Base-by-base conservation (phyloP, 1,140 invertebrate genomes). In the Listronotus bonariensis region DNA sequence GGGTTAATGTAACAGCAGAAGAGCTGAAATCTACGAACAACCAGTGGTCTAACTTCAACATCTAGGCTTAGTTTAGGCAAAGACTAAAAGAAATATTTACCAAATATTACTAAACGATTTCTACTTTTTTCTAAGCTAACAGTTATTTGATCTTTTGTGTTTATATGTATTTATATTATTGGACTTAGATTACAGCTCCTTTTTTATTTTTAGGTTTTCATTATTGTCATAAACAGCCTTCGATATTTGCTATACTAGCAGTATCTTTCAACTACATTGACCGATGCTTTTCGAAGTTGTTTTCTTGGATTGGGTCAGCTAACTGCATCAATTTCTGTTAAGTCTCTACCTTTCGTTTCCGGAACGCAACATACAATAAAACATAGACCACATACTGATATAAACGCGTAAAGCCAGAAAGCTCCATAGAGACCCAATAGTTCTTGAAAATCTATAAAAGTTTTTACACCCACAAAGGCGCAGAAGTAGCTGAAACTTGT, bases 401-500 rank as follows among this genome's bases (percentile, higher is more conserved):
- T 86, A 2, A 86, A 90, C 2, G 92, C 88, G 76, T 95, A 97
- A 65, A 95, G 82, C 91, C 92, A 95, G 76, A 95, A 97, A 0
- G 92, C 86, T 8, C 90, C 92, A 73, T 91, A 86, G 10, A 92
- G 76, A 1, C 92, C 92, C 38, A 95, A 82, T 9, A 84, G 76
- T 74, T 87, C 82, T 78, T 92, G 87, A 74, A 95, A 87, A 73
- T 92, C 88, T 57, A 90, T 86, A 77, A 93, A 95, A 40, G 92
- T 91, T 79, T 95, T 95, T 9, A 95, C 93, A 36, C 92, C 90
- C 14, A 93, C 82, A 77, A 95, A 95, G 58, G 92, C 92, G 80
- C 90, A 93, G 10, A 91, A 84, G 85, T 95, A 94, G 76, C 90
- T 93, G 77, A 92, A 92, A 68, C 90, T 88, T 1, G 90, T 91